phyloP scores from a whole-genome alignment of 1,140 invertebrate species.

The Vanessa tameamea region DNA sequence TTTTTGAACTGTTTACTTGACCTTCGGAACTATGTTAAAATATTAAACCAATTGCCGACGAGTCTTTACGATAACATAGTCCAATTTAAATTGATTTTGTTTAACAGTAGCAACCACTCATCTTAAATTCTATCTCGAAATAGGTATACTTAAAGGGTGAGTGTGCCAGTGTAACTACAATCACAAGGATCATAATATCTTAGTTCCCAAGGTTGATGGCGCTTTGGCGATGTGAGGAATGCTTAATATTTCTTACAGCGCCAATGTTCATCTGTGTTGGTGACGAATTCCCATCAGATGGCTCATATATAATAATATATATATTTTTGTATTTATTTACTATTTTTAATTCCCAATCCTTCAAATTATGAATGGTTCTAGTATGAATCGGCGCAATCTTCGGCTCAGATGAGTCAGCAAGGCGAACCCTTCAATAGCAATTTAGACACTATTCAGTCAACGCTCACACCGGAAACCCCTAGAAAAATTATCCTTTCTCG shows the following conservation, averaged over 20 bases:
- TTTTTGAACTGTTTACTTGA: background rate
- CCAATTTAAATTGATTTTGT: no score
- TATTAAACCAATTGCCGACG: background rate
- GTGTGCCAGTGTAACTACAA: no score
- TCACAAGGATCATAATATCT: no score
- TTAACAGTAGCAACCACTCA: no score
- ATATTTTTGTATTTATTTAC: background rate
- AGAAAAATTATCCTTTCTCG: constrained; percentile 26
- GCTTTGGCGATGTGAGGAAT: no score
- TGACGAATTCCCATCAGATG: no score
- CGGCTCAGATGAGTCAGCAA: constrained; percentile 51
- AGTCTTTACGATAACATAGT: background rate
- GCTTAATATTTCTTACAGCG: no score
- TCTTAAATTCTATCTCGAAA: no score
- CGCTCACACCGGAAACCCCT: constrained; percentile 57
- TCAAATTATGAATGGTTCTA: constrained; percentile 12
- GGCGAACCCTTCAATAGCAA: constrained; percentile 54
- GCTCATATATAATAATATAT: background rate
- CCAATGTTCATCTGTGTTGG: no score
- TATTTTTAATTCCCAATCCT: background rate
- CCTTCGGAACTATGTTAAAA: background rate
- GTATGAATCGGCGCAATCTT: constrained; percentile 36
- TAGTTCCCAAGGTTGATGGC: no score
- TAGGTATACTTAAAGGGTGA: no score
- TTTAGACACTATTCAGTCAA: constrained; percentile 62